Base-by-base conservation (phyloP, 2,797 vertebrate species). In the Valencia hispanica region DNA sequence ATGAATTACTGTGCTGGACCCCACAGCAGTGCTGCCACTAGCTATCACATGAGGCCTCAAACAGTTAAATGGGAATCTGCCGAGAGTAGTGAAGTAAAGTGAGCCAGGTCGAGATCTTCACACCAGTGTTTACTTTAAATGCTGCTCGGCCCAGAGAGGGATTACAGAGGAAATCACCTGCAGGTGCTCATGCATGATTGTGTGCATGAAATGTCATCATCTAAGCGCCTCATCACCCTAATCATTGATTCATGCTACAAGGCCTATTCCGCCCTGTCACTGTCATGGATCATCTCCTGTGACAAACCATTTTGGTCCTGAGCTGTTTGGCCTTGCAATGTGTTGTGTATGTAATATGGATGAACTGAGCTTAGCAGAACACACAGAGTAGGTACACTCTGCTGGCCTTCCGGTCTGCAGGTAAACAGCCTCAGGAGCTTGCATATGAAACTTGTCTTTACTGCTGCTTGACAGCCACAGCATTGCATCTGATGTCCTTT, bases 211-310 rank as follows among this genome's bases (percentile, higher is more conserved):
- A 76, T 80, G 68, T 79, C 84, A 70, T 86, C 72, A 80, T 84
- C 73, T 7, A 7, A 78, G 77, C 76, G 85, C 80, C 83, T 90
- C 80, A 86, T 68, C 65, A 55, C 78, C 69, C 57, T 48, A 61
- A 90, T 82, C 59, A 78, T 80, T 78, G 87, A 91, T 87, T 90
- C 84, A 86, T 78, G 79, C 77, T 75, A 77, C 89, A 57, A 84
- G 84, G 75, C 73, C 81, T 74, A 57, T 17, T 34, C 36, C 14
- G 69, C 57, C 48, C 77, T 12, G 72, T 84, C 86, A 73, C 15
- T 92, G 82, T 86, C 86, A 88, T 77, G 81, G 91, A 89, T 92
- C 89, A 88, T 91, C 90, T 89, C 79, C 75, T 20, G 47, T 84
- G 80, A 86, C 85, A 80, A 80, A 73, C 61, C 81, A 79, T 91